Base-by-base conservation (phyloP, 1,140 invertebrate genomes). In the Bombus ignitus region DNA sequence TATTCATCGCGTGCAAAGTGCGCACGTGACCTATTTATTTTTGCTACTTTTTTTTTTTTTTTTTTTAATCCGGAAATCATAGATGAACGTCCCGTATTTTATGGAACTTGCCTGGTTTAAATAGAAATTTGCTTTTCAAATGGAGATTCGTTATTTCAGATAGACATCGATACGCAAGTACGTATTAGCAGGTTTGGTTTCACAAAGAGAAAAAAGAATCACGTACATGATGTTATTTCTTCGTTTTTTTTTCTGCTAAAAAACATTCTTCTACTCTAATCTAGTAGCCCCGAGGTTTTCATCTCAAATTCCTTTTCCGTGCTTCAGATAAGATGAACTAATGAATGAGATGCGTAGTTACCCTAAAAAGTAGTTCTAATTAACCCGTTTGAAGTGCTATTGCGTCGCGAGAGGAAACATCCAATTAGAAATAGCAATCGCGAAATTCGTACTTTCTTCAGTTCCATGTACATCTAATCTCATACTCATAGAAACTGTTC, bases 311-410 rank as follows among this genome's bases (percentile, higher is more conserved):
- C 28, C 39, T 57, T 35, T 57, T 42, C n/a, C 28, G 10, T n/a
- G 44, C 15, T 35, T 72, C 37, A 25, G 12, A 35, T 65, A 71
- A 74, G 39, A 10, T 44, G 66, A 32, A 35, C 37, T 57, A 83
- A 66, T 53, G 81, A 66, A 65, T 37, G 42, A 74, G 22, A 70
- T 25, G 44, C 5, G 32, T 53, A 32, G 44, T 8, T 53, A 53
- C 47, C 12, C 12, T 35, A 37, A 42, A 62, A 75, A 75, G 25
- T 62, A 83, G 70, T 44, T 75, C 76, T 59, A 79, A 62, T 85
- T 79, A 79, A 62, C 44, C n/a, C 66, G 37, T 70, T 79, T 47
- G 47, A 79, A 39, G 9, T 8, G 44, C 39, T 22, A 70, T 53
- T 35, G 75, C 35, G 32, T 22, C 32, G 28, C 42, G 0, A 32